A percentile compares a stretch with the other conserved stretches of the same genome.
These are phyloP conservation scores for Cephus runcator DNA, from an alignment of 2,888 invertebrate genomes.

Conservation along the genomic window DNA sequence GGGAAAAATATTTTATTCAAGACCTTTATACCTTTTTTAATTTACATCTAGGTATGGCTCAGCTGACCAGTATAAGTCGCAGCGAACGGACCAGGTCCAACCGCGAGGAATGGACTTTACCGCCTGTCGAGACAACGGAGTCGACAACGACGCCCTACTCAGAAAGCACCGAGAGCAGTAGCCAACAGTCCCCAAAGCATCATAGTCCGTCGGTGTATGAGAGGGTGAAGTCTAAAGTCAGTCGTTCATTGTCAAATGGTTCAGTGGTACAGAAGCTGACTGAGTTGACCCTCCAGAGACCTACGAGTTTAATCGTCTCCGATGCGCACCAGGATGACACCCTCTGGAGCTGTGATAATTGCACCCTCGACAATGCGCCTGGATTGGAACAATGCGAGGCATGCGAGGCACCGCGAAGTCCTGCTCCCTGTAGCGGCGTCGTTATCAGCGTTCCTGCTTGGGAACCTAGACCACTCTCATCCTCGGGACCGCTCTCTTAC, in stretches of 20 bases:
- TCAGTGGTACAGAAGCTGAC: constrained; percentile 71
- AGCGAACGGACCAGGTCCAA: constrained; percentile 45
- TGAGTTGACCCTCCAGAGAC: constrained; percentile 67
- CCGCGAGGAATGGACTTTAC: constrained; percentile 58
- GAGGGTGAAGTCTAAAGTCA: constrained; percentile 68
- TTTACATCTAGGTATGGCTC: constrained; percentile 53
- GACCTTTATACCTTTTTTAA: not conserved
- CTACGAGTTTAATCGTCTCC: constrained; percentile 72
- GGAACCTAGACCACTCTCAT: constrained; percentile 60
- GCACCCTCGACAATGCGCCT: constrained; percentile 79
- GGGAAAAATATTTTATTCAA: not conserved
- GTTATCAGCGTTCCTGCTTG: constrained; percentile 67
- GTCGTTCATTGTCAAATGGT: constrained; percentile 74
- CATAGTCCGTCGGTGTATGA: constrained; percentile 67
- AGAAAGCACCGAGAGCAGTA: constrained; percentile 45
- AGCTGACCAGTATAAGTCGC: constrained; percentile 56
- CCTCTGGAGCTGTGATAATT: constrained; percentile 78
- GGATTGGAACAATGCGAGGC: constrained; percentile 78
- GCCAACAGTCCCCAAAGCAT: constrained; percentile 67
- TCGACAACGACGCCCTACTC: constrained; percentile 41
- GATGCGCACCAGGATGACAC: constrained; percentile 60
- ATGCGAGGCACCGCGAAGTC: constrained; percentile 76
- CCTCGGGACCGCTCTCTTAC: constrained; percentile 60
- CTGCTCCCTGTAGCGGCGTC: constrained; percentile 66
- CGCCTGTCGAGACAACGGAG: constrained; percentile 55